Conservation (phyloP, 2,113 vertebrate genomes). For the Verasper variegatus region DNA sequence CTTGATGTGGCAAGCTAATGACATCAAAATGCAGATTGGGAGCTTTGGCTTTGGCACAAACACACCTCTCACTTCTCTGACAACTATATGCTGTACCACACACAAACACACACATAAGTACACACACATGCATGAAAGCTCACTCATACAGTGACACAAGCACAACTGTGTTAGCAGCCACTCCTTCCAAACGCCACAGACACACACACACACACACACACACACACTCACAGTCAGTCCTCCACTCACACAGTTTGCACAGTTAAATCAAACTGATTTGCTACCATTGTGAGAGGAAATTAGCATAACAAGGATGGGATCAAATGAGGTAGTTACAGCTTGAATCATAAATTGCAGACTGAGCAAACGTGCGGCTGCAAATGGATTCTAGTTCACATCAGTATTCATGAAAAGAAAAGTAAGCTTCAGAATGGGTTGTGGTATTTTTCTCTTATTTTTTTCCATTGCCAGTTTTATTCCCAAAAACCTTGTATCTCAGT, state of each 20-base stretch:
- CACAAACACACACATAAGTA: constrained; percentile 24
- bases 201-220: constrained; percentile 32
- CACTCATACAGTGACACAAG: constrained; percentile 43
- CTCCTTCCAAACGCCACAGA: constrained; percentile 53
- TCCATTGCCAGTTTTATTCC: constrained; percentile 57
- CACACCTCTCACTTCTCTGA: constrained; percentile 69
- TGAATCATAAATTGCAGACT: constrained; percentile 82
- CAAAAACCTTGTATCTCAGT: constrained; percentile 56
- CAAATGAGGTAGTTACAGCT: constrained; percentile 82
- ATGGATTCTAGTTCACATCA: constrained; percentile 80
- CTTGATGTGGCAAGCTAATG: constrained; percentile 76
- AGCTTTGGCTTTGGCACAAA: constrained; percentile 71
- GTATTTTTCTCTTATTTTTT: constrained; percentile 39
- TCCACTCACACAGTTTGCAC: constrained; percentile 74
- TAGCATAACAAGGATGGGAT: constrained; percentile 82
- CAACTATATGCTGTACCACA: constrained; percentile 60
- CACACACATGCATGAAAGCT: constrained; percentile 21
- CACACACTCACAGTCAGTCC: constrained; percentile 29
- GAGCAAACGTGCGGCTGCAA: constrained; percentile 76
- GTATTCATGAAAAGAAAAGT: constrained; percentile 79
- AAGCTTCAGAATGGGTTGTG: constrained; percentile 60
- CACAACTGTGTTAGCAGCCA: constrained; percentile 58
- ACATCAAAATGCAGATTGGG: constrained; percentile 81
- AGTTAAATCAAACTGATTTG: constrained; percentile 84
- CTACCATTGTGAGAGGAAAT: constrained; percentile 78